These are phyloP conservation scores for Gastracanthus pulcherrimus DNA, from an alignment of 2,888 invertebrate genomes.

Conservation along the genomic window DNA sequence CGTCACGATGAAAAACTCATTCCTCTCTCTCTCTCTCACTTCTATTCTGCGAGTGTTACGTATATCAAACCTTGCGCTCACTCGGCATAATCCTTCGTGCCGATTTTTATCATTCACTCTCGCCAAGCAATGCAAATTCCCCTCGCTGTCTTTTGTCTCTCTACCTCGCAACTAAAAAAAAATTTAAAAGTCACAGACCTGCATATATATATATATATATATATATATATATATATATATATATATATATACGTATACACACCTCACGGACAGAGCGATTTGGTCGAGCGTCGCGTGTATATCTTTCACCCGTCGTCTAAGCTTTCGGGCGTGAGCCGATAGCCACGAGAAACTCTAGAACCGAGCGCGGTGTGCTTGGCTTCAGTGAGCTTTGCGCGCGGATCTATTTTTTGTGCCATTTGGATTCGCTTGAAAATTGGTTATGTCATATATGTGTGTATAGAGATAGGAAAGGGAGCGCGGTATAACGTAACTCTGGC, in stretches of 20 bases:
- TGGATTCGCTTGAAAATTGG: neutral
- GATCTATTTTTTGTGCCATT: neutral
- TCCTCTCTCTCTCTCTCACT: neutral
- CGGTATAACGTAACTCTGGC: neutral
- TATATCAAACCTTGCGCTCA: neutral
- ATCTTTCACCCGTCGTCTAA: neutral
- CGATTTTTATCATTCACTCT: neutral
- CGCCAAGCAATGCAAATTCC: neutral
- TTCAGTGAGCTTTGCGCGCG: neutral
- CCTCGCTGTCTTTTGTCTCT: neutral
- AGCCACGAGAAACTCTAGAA: neutral
- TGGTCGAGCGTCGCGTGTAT: neutral
- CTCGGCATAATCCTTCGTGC: neutral
- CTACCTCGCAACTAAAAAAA: neutral
- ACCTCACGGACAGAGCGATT: no score
- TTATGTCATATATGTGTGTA: no score
- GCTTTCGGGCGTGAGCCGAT: neutral
- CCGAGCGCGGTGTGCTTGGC: no score
- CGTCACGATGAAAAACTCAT: conserved; percentile 4
- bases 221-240: no score
- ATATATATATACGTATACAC: no score
- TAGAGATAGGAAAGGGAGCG: no score
- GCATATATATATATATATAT: no score
- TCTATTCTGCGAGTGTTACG: neutral
- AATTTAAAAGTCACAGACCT: no score